A percentile compares a stretch with the other conserved stretches of the same genome.
These are phyloP conservation scores for Patella depressa DNA, from an alignment of 2,888 invertebrate genomes.

Conservation along the genomic window DNA sequence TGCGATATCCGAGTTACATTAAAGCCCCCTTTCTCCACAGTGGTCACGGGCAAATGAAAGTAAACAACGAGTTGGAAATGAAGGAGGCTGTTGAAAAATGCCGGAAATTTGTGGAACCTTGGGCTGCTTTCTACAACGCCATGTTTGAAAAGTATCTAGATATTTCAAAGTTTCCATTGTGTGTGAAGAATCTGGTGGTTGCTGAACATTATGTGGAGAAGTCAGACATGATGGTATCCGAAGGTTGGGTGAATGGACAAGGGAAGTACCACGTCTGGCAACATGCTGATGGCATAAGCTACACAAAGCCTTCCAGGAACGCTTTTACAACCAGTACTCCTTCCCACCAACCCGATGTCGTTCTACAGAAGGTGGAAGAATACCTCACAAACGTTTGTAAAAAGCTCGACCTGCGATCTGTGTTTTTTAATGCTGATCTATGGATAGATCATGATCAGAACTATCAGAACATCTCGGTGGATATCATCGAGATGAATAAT, in stretches of 20 bases:
- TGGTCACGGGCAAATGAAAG: not conserved
- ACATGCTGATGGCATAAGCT: not conserved
- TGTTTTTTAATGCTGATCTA: slow-evolving; percentile 3
- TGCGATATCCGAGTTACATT: not conserved
- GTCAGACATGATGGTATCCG: not conserved
- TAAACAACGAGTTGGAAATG: not conserved
- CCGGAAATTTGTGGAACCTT: not conserved
- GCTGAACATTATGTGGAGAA: not conserved
- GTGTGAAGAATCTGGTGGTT: not conserved
- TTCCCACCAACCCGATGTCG: not conserved
- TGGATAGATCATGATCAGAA: not conserved
- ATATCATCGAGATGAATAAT: not conserved
- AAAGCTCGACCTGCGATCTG: not conserved
- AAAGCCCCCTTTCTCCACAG: not conserved
- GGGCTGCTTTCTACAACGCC: not conserved
- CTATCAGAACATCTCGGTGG: not conserved
- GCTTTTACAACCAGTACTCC: not conserved
- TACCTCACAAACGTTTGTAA: not conserved
- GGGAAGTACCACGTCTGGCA: not conserved
- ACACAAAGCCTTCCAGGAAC: not conserved
- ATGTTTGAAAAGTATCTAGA: not conserved
- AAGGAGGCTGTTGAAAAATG: not conserved
- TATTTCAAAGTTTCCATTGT: not conserved
- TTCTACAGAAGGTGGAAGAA: not conserved
- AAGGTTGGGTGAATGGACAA: not conserved